Evolutionary conservation across 2,113 vertebrate genomes (phyloP).

Genomic region (Peromyscus maniculatus): DNA sequence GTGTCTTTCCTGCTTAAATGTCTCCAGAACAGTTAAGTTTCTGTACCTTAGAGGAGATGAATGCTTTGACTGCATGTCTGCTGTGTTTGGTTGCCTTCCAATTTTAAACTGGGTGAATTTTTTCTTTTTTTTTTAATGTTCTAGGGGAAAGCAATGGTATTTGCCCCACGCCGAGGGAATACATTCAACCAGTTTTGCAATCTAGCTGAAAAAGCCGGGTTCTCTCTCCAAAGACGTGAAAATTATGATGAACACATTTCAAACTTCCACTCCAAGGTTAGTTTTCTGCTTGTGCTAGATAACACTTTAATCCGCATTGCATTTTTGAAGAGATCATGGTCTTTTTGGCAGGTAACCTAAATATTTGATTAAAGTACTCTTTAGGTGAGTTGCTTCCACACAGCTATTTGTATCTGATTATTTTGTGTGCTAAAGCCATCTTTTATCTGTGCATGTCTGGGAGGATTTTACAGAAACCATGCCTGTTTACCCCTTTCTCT

Average conservation of each 20-base stretch:
- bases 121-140: constrained; percentile 86
- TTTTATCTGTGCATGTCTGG: constrained; percentile 89
- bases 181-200: constrained; percentile 96
- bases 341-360: constrained; percentile 92
- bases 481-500: constrained; percentile 86
- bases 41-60: constrained; percentile 59
- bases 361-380: constrained; percentile 91
- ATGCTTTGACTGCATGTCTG: constrained; percentile 72
- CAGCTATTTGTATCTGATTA: constrained; percentile 91
- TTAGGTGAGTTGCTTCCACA: constrained; percentile 89
- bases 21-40: constrained; percentile 69
- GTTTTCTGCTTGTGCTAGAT: constrained; percentile 91
- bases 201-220: constrained; percentile 94
- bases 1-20: background rate
- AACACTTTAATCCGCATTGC: constrained; percentile 91
- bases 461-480: constrained; percentile 88
- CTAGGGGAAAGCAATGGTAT: constrained; percentile 96
- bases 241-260: constrained; percentile 98
- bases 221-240: constrained; percentile 94
- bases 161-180: constrained; percentile 95
- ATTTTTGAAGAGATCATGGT: constrained; percentile 93
- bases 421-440: constrained; percentile 89
- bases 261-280: constrained; percentile 97
- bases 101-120: constrained; percentile 86
- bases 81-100: constrained; percentile 79